These are phyloP conservation scores for Ahaetulla prasina DNA, from an alignment of 2,113 vertebrate genomes.

Conservation along the genomic window DNA sequence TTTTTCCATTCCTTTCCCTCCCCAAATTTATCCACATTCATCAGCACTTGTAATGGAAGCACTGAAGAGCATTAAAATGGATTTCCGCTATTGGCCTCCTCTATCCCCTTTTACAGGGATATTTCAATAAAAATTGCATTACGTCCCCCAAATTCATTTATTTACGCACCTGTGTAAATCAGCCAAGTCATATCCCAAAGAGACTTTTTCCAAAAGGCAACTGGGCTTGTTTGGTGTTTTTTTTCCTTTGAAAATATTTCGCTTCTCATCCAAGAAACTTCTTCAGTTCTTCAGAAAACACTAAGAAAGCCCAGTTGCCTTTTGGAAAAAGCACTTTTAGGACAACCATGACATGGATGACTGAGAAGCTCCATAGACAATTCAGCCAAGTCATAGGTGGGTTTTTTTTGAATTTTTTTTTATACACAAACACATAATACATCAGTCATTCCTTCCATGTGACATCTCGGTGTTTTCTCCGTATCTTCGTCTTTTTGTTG, in stretches of 20 bases:
- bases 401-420: no score
- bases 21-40: not conserved
- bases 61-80: not conserved
- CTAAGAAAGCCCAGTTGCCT: not conserved
- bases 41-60: not conserved
- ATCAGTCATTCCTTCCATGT: no score
- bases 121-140: not conserved
- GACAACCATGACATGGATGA: not conserved
- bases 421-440: no score
- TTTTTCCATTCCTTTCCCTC: not conserved
- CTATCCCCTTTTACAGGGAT: not conserved
- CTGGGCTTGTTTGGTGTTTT: not conserved
- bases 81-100: not conserved
- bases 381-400: not conserved
- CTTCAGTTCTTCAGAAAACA: not conserved
- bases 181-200: not conserved
- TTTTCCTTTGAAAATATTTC: not conserved
- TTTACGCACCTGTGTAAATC: not conserved
- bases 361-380: no score
- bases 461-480: no score
- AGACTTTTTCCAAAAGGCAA: not conserved
- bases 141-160: not conserved
- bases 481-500: no score
- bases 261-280: not conserved
- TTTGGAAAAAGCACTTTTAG: not conserved